A percentile compares a stretch with the other conserved stretches of the same genome.
Evolutionary conservation across 2,113 vertebrate species (phyloP).

Genomic region (Calcarius ornatus): DNA sequence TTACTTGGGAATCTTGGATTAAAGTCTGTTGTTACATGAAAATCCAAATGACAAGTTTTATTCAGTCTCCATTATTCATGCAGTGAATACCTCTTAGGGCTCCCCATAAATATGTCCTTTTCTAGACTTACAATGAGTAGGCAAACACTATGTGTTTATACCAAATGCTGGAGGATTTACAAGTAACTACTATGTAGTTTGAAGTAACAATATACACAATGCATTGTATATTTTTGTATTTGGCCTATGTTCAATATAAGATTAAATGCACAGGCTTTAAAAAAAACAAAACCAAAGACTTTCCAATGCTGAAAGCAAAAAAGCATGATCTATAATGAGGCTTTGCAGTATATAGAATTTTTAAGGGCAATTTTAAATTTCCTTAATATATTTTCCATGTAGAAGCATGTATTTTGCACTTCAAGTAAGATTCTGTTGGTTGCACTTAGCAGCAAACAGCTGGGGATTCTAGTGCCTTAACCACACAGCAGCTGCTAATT

Average conservation of each 20-base stretch:
- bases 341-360: not conserved
- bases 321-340: not conserved
- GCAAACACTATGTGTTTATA: slow-evolving; percentile 34
- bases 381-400: not conserved
- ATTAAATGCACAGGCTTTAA: not conserved
- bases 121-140: slow-evolving; percentile 17
- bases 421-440: slow-evolving; percentile 22
- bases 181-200: slow-evolving; percentile 6
- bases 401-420: not conserved
- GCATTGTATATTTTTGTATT: slow-evolving; percentile 20
- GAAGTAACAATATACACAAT: slow-evolving; percentile 22
- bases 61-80: not conserved
- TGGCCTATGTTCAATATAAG: not conserved
- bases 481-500: slow-evolving; percentile 61
- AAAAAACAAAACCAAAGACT: not conserved
- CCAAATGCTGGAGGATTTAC: slow-evolving; percentile 19
- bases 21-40: slow-evolving; percentile 5
- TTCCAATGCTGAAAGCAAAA: not conserved
- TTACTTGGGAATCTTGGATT: not conserved
- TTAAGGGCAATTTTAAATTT: not conserved
- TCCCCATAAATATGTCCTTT: slow-evolving; percentile 32
- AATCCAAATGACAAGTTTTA: slow-evolving; percentile 30
- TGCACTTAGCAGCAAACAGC: slow-evolving; percentile 46
- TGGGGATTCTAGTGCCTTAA: slow-evolving; percentile 32
- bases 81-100: not conserved